Base-by-base conservation (phyloP, 1,140 invertebrate genomes). In the Carposina sasakii region DNA sequence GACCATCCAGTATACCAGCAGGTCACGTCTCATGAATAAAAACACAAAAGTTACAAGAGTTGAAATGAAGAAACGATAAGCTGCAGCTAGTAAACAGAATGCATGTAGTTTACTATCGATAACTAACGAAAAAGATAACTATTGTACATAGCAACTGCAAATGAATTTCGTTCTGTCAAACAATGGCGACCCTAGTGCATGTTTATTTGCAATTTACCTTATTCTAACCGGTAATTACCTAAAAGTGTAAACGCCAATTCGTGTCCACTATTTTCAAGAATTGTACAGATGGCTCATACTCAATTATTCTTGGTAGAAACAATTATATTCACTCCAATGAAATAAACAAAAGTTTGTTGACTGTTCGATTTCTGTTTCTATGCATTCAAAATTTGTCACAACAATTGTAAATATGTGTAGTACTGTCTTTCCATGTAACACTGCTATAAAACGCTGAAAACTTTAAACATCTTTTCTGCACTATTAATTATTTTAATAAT, bases 301-400 rank as follows among this genome's bases (percentile, higher is more conserved):
- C 70, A 60, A 68, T 54, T 72, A 71, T 69, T 71, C 57, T 61
- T 47, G 41, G 62, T 57, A 67, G 69, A 66, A 79, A 71, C 67
- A 72, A 71, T 72, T 73, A 66, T 63, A 70, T 71, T 63, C 71
- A 74, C 76, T 76, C 54, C 63, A 76, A 67, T 77, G 73, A 78
- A 81, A 84, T 76, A 85, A 85, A 85, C 79, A 85, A 85, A 81
- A 85, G 75, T 85, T 85, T 85, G 81, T 85, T 85, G 81, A 85
- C 78, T 85, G 74, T 81, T 75, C 71, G 81, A 81, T 81, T 78
- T 81, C 48, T 63, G 70, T 71, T 59, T 63, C 65, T 66, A 76
- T 76, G 70, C 75, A 58, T 60, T 73, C 65, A 74, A 68, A 76
- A 77, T 66, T 81, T 79, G 71, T 63, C 67, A 70, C 76, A 81